A percentile compares a stretch with the other conserved stretches of the same genome.
phyloP scores from a whole-genome alignment of 1,140 invertebrate species.

The Drosophila orosa region DNA sequence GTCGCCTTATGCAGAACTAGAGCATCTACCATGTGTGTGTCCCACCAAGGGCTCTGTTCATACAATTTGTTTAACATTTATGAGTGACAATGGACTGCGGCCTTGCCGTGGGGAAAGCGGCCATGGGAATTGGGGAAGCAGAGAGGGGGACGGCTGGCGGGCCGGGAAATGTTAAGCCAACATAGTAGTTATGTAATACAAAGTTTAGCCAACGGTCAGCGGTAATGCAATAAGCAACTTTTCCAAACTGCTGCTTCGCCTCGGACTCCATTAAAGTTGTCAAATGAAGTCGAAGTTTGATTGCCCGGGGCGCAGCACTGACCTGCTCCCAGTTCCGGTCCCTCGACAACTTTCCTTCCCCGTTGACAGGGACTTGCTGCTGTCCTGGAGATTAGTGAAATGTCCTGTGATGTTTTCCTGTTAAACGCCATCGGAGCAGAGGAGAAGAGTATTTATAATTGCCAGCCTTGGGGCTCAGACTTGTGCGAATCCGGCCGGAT shows the following conservation, averaged over 20 bases:
- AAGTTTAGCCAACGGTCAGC: conserved; percentile 64
- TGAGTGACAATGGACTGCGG: conserved; percentile 47
- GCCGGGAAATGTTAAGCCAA: conserved; percentile 47
- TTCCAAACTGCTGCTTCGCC: conserved; percentile 64
- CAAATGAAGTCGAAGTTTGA: conserved; percentile 80
- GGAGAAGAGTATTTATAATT: conserved; percentile 68
- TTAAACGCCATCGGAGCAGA: conserved; percentile 44
- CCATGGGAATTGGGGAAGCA: not conserved
- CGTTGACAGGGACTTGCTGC: conserved; percentile 32
- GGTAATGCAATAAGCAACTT: conserved; percentile 75
- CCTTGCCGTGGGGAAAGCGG: conserved; percentile 10
- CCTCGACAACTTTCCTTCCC: conserved; percentile 4
- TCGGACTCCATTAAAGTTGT: conserved; percentile 75
- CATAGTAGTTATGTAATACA: conserved; percentile 51
- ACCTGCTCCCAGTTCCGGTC: conserved; percentile 30
- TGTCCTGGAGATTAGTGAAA: conserved; percentile 59
- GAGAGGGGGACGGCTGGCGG: not conserved
- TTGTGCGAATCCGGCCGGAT: conserved; percentile 38
- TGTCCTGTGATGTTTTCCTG: conserved; percentile 58
- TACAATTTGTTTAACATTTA: conserved; percentile 64
- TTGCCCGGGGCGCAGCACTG: conserved; percentile 49
- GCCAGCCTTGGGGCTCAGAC: conserved; percentile 41
- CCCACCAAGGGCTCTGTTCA: not conserved
- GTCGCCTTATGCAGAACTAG: not conserved
- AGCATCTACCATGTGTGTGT: conserved; percentile 6